Base-by-base conservation (phyloP, 1,140 invertebrate species). In the Triops longicaudatus region DNA sequence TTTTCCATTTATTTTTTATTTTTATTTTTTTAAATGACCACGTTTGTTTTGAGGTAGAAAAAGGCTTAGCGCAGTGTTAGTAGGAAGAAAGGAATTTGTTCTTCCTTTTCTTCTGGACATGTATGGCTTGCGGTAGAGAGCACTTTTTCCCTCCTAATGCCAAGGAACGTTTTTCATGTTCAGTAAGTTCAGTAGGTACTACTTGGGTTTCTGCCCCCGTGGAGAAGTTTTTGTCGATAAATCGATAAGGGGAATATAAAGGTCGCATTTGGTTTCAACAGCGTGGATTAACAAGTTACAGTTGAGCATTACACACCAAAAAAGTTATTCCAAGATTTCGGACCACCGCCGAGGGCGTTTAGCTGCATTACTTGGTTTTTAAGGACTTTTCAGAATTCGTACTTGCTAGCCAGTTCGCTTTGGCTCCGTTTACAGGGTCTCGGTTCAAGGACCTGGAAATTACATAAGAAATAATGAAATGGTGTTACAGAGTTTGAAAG, bases 191-290 rank as follows among this genome's bases (percentile, higher is more conserved):
- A 22, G 14, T 63, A 63, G 17, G n/a, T 63, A 63, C 22, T 63
- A 63, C 50, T 63, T 63, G 50, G 50, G 50, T 63, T 63, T 22
- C 17, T 63, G 50, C 50, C 50, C 31, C 50, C 50, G 14, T 63
- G 50, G 50, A 63, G 50, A 63, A 63, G 50, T 14, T 63, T 63
- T 63, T 63, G 50, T 63, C 50, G n/a, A 63, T 63, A 63, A 63
- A 63, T 63, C 50, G 50, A 63, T 63, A 63, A 63, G 50, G 22
- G 50, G 50, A 63, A 17, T 22, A 63, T 63, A 63, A 63, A 63
- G 50, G n/a, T 63, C 50, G 50, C 50, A 14, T 63, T 14, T 63
- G 50, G 50, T 63, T 22, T 63, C 50, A 63, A 63, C 50, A 63
- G 50, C 50, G 17, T 22, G 50, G 50, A 63, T 63, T 63, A 63